These are phyloP conservation scores for Orussus abietinus DNA, from an alignment of 1,140 invertebrate species.

Conservation along the genomic window DNA sequence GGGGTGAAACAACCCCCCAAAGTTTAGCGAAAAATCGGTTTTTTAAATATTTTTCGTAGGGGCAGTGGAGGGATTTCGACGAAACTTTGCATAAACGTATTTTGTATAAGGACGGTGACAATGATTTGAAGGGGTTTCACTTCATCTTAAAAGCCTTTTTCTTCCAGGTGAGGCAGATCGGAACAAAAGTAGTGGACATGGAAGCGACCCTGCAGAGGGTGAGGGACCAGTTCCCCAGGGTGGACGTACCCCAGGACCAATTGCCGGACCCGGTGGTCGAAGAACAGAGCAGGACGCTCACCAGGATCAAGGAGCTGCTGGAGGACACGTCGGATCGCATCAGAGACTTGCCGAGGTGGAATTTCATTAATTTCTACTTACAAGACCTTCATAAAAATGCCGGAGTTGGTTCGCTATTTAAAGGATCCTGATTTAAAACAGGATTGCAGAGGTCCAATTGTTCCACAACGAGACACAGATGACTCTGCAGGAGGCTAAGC, in stretches of 20 bases:
- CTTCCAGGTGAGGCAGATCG: conserved; percentile 22
- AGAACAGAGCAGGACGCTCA: conserved; percentile 28
- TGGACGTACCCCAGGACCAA: conserved; percentile 15
- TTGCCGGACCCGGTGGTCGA: conserved; percentile 24
- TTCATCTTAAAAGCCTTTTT: background rate
- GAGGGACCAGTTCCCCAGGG: conserved; percentile 11
- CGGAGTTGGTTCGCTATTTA: background rate
- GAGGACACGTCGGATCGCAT: conserved; percentile 35
- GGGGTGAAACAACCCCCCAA: too few species aligned
- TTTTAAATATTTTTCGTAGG: too few species aligned
- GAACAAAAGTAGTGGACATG: conserved; percentile 19
- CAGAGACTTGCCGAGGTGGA: conserved; percentile 38
- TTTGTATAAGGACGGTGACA: too few species aligned
- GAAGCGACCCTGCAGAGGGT: conserved; percentile 25
- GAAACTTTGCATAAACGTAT: too few species aligned
- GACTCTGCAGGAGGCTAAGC: conserved; percentile 39
- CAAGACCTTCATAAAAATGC: background rate
- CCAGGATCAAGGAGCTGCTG: conserved; percentile 34
- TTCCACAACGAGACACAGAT: conserved; percentile 43
- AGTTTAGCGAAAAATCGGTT: too few species aligned
- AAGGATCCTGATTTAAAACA: too few species aligned
- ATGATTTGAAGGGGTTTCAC: conserved; percentile 11
- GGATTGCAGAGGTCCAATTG: conserved; percentile 31
- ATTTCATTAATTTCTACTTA: background rate
- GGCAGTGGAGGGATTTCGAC: too few species aligned